These are phyloP conservation scores for Chlorops oryzae DNA, from an alignment of 1,140 invertebrate genomes.

Conservation along the genomic window DNA sequence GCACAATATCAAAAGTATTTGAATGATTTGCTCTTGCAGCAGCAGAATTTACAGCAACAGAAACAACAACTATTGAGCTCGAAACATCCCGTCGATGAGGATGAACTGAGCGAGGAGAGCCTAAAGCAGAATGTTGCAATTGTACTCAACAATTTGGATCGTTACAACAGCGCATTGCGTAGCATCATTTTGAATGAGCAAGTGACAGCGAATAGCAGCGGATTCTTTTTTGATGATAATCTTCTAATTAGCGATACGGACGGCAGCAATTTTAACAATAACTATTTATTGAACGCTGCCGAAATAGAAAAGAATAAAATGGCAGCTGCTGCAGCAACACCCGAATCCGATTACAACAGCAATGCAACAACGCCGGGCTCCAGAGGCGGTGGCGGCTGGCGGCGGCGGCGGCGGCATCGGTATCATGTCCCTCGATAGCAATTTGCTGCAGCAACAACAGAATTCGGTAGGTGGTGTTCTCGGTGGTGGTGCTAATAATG, in stretches of 20 bases:
- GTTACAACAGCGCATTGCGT: conserved; percentile 42
- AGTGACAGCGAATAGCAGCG: conserved; percentile 28
- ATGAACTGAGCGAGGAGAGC: conserved; percentile 46
- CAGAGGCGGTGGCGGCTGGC: conserved; percentile 21
- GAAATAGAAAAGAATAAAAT: conserved; percentile 16
- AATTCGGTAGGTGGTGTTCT: conserved; percentile 35
- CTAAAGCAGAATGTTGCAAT: conserved; percentile 47
- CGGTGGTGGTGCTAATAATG: conserved; percentile 8
- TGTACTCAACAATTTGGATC: conserved; percentile 45
- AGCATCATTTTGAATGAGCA: conserved; percentile 46
- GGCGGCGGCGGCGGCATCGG: background rate
- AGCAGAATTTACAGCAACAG: conserved; percentile 41
- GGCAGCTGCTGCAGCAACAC: conserved; percentile 42
- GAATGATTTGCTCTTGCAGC: conserved; percentile 42
- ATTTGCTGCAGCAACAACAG: conserved; percentile 22
- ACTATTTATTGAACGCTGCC: background rate
- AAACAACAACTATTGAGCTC: conserved; percentile 27
- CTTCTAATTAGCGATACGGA: conserved; percentile 17
- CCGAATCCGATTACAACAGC: conserved; percentile 58
- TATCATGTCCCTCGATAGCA: conserved; percentile 9
- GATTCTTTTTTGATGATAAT: conserved; percentile 23
- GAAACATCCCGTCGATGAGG: conserved; percentile 19
- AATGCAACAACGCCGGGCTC: conserved; percentile 48
- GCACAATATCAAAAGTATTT: conserved; percentile 37
- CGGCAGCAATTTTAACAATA: conserved; percentile 24